A percentile compares a stretch with the other conserved stretches of the same genome.
Evolutionary conservation across 2,113 vertebrate species (phyloP).

Genomic region (Holacanthus passer): DNA sequence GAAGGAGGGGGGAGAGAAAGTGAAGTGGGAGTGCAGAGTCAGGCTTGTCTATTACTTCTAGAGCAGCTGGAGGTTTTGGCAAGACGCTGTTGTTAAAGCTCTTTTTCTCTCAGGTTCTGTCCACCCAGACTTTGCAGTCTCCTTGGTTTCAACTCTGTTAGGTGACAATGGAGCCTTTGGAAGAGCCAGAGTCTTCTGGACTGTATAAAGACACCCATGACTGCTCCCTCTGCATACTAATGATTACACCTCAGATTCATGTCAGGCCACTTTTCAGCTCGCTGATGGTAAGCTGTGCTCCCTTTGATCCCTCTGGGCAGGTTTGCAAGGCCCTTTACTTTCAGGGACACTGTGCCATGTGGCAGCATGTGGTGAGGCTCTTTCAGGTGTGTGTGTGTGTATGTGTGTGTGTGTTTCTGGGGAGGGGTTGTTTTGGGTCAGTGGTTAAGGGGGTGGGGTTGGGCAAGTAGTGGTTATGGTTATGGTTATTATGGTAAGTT

Average conservation of each 20-base stretch:
- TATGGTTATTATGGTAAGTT: too few species aligned
- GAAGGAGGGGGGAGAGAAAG: not conserved
- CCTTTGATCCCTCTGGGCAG: constrained; percentile 71
- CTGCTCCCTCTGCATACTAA: constrained; percentile 80
- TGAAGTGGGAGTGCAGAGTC: constrained; percentile 26
- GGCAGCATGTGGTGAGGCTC: constrained; percentile 34
- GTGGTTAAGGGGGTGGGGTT: too few species aligned
- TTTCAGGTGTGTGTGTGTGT: constrained; percentile 33
- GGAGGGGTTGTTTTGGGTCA: too few species aligned
- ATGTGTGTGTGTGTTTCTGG: constrained; percentile 15
- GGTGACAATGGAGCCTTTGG: constrained; percentile 78
- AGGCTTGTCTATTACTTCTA: constrained; percentile 47
- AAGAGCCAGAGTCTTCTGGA: constrained; percentile 64
- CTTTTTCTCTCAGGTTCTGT: constrained; percentile 58
- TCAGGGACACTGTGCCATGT: constrained; percentile 43
- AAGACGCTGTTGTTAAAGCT: constrained; percentile 55
- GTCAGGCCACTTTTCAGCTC: constrained; percentile 50
- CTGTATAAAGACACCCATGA: constrained; percentile 70
- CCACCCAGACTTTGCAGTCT: constrained; percentile 58
- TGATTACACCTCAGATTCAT: constrained; percentile 66
- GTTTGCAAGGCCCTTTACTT: constrained; percentile 51
- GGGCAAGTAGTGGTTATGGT: too few species aligned
- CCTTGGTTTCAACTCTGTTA: constrained; percentile 80
- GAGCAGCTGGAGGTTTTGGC: constrained; percentile 79
- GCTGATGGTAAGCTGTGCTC: constrained; percentile 44